phyloP scores from a whole-genome alignment of 1,140 invertebrate species.

The Bombus affinis region DNA sequence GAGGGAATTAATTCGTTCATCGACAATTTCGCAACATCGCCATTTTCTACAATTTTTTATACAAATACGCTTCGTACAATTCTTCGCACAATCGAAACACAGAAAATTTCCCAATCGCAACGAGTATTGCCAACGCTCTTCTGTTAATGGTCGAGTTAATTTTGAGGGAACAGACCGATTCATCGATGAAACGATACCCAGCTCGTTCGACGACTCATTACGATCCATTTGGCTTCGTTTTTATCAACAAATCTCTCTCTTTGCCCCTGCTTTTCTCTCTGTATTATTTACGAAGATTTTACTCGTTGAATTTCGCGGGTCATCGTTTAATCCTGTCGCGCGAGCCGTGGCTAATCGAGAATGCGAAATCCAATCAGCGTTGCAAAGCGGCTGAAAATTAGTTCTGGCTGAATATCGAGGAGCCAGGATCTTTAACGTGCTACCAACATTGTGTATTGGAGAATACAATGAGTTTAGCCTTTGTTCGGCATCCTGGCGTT shows the following conservation, averaged over 20 bases:
- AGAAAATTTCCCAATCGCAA: background rate
- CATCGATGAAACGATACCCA: background rate
- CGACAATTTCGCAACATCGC: too few species aligned
- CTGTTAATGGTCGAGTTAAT: background rate
- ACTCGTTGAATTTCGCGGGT: conserved; percentile 15
- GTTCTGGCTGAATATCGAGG: conserved; percentile 18
- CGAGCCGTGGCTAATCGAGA: conserved; percentile 27
- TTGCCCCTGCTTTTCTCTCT: too few species aligned
- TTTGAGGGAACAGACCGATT: background rate
- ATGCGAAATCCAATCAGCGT: conserved; percentile 47
- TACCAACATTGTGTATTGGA: background rate
- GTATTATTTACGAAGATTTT: background rate
- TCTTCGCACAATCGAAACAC: background rate
- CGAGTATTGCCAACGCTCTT: background rate
- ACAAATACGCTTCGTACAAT: background rate
- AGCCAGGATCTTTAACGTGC: background rate
- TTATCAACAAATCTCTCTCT: background rate
- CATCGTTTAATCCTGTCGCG: conserved; percentile 17
- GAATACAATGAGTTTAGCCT: background rate
- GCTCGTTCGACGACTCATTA: background rate
- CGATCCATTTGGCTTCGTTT: background rate
- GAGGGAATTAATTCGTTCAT: too few species aligned
- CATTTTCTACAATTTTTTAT: too few species aligned
- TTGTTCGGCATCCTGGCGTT: conserved; percentile 5
- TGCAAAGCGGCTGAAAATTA: conserved; percentile 44